Base-by-base conservation (phyloP, 2,797 vertebrate genomes). In the Cuculus canorus region DNA sequence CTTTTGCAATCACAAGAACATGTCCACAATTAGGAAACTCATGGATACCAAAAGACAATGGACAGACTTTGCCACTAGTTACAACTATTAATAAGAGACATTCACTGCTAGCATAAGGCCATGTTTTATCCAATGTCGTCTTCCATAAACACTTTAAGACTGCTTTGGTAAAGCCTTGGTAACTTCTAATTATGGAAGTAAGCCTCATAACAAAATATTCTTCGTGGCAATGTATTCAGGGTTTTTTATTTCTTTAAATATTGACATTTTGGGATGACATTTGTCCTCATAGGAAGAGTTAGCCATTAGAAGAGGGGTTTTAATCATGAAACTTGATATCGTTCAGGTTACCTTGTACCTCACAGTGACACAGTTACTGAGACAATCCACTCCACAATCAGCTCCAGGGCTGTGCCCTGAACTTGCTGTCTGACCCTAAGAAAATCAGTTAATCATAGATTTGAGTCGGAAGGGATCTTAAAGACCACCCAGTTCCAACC, bases 181-280 rank as follows among this genome's bases (percentile, higher is more conserved):
- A 92, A 88, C 70, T 93, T 79, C 80, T 91, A 86, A 84, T 88
- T 92, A 93, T 56, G 54, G 33, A 79, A 82, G 33, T 24, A 76
- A 86, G 24, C 22, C 32, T 96, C 69, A n/a, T 87, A 60, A 10
- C 83, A 94, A 91, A 66, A 11, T 32, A 10, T 28, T 90, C 21
- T 75, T 87, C 52, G 61, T 61, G 86, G 37, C 60, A 88, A 73
- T 37, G 30, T 76, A 78, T 86, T 88, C 25, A 90, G 60, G 52
- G 21, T 82, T 71, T 79, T 88, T 92, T 73, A 64, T 79, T 92
- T 92, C 71, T 87, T 86, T 60, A 59, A 79, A 73, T 93, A 72
- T 32, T 91, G 68, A 84, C 47, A 86, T 89, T 84, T 86, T 28
- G 47, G 48, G 27, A 69, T 87, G 50, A 47, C 43, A 65, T 92